phyloP scores from a whole-genome alignment of 2,888 invertebrate genomes.

The Dioctria rufipes region DNA sequence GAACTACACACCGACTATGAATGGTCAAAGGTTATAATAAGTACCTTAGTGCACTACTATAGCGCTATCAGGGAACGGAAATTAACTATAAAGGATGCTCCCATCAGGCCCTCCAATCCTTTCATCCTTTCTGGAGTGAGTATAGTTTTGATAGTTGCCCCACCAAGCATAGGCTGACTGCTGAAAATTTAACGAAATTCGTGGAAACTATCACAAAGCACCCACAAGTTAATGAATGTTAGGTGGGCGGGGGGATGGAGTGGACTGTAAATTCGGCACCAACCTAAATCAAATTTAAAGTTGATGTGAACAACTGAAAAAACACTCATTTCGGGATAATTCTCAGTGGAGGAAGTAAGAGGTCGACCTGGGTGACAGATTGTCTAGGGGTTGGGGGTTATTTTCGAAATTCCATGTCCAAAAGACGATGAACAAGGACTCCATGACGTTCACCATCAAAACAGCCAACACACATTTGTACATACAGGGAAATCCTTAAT shows the following conservation, averaged over 20 bases:
- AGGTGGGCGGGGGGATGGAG: too few species aligned
- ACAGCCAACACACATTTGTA: constrained; percentile 22
- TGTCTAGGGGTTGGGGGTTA: background rate
- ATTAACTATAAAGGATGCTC: constrained; percentile 16
- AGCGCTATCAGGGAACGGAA: background rate
- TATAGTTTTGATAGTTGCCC: too few species aligned
- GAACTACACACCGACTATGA: background rate
- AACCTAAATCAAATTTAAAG: constrained; percentile 45
- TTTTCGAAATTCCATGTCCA: constrained; percentile 22
- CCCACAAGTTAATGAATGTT: background rate
- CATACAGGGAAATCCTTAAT: constrained; percentile 41
- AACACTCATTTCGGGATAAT: constrained; percentile 5
- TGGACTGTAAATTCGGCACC: background rate
- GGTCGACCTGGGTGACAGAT: too few species aligned
- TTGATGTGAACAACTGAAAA: constrained; percentile 18
- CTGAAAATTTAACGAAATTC: background rate
- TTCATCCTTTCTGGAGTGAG: too few species aligned
- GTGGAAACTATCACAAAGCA: background rate
- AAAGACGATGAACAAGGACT: constrained; percentile 43
- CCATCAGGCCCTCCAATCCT: too few species aligned
- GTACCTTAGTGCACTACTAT: background rate
- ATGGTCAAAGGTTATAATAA: background rate
- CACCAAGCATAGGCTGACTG: too few species aligned
- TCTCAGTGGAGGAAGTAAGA: too few species aligned
- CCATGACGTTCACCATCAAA: constrained; percentile 38